Percentiles rank a stretch among this genome's conserved stretches.
phyloP scores from a whole-genome alignment of 2,113 vertebrate species.

The Rhodinocichla rosea region DNA sequence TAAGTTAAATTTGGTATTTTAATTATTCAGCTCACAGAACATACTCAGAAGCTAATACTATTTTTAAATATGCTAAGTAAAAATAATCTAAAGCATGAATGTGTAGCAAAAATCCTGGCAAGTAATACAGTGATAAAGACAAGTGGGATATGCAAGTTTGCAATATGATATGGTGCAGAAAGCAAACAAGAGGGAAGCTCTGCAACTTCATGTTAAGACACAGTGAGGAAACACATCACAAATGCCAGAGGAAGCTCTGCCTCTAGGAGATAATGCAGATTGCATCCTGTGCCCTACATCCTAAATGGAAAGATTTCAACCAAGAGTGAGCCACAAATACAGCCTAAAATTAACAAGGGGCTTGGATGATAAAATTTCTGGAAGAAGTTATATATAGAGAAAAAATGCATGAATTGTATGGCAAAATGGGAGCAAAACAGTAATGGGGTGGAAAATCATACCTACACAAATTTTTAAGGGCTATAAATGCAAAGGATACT shows the following conservation, averaged over 20 bases:
- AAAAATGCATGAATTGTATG: neutral
- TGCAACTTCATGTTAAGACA: neutral
- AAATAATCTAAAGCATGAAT: neutral
- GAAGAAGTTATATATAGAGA: neutral
- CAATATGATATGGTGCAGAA: neutral
- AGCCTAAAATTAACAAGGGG: neutral
- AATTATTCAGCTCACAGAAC: neutral
- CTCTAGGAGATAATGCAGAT: neutral
- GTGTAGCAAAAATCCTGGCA: neutral
- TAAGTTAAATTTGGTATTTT: neutral
- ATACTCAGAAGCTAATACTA: neutral
- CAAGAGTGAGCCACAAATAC: neutral
- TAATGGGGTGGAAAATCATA: neutral
- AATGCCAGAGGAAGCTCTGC: neutral
- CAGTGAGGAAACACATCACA: neutral
- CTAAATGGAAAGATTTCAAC: neutral
- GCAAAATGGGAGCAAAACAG: neutral
- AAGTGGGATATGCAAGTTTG: neutral
- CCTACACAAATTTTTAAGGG: neutral
- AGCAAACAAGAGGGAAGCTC: neutral
- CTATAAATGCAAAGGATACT: neutral
- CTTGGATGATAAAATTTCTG: neutral
- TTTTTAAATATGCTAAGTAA: neutral
- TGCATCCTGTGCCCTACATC: neutral
- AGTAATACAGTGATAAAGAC: neutral